A percentile compares a stretch with the other conserved stretches of the same genome.
Evolutionary conservation across 2,888 invertebrate species (phyloP).

Genomic region (Steinernema carpocapsae): DNA sequence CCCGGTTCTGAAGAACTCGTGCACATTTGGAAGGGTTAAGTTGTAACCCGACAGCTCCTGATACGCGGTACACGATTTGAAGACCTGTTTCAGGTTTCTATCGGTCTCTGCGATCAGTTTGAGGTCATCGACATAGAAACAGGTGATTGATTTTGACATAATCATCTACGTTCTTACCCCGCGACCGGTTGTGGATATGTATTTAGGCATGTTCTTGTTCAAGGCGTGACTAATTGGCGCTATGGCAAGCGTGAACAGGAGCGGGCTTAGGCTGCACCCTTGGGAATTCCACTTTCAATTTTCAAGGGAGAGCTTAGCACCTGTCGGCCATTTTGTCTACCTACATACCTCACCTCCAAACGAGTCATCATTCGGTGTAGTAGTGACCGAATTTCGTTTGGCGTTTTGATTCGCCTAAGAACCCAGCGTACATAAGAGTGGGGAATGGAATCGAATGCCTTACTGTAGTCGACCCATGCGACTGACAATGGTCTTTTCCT

Average conservation of each 20-base stretch:
- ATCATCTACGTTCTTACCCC: background rate
- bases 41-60: background rate
- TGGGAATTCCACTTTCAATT: background rate
- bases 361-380: background rate
- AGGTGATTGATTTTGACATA: background rate
- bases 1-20: background rate
- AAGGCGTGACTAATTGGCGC: background rate
- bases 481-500: background rate
- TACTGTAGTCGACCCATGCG: background rate
- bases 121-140: background rate
- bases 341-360: background rate
- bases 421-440: background rate
- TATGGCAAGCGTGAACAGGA: background rate
- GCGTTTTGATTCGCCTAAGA: background rate
- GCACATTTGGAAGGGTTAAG: background rate
- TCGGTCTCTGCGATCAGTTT: background rate
- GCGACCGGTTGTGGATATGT: background rate
- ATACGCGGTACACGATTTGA: background rate
- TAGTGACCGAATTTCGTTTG: background rate
- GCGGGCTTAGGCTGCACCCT: background rate
- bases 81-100: background rate
- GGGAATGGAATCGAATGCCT: background rate
- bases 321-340: background rate
- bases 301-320: background rate
- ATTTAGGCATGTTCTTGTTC: background rate